phyloP scores from a whole-genome alignment of 2,797 vertebrate genomes.

The Sylvilagus floridanus region DNA sequence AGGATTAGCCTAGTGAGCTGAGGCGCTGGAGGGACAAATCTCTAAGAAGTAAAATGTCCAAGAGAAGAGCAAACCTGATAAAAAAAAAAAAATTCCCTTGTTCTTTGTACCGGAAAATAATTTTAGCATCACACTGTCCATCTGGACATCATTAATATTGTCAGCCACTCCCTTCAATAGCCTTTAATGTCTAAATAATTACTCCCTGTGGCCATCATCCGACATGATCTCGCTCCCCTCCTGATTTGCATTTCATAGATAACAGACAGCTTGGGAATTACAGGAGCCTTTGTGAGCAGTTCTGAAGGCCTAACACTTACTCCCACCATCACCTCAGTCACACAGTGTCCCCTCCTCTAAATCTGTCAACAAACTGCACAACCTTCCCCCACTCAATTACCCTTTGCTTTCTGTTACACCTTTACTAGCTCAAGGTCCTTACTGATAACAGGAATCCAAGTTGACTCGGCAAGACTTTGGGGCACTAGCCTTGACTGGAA shows the following conservation, averaged over 20 bases:
- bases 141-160: slow-evolving; percentile 84
- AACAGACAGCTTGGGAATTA: slow-evolving; percentile 81
- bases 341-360: slow-evolving; percentile 76
- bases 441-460: slow-evolving; percentile 34
- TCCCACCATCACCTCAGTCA: slow-evolving; percentile 51
- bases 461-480: neutral
- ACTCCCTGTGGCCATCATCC: slow-evolving; percentile 78
- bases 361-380: slow-evolving; percentile 76
- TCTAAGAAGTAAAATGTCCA: slow-evolving; percentile 62
- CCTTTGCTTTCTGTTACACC: slow-evolving; percentile 62
- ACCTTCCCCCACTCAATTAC: slow-evolving; percentile 67
- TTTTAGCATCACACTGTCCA: slow-evolving; percentile 77
- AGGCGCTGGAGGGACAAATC: neutral
- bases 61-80: slow-evolving; percentile 57
- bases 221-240: slow-evolving; percentile 80
- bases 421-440: slow-evolving; percentile 3
- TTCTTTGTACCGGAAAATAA: slow-evolving; percentile 83
- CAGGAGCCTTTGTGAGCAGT: slow-evolving; percentile 66
- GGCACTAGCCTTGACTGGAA: neutral
- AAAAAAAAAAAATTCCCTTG: slow-evolving; percentile 45
- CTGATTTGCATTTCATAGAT: slow-evolving; percentile 78
- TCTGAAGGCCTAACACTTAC: slow-evolving; percentile 62
- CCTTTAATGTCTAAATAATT: slow-evolving; percentile 84
- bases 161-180: slow-evolving; percentile 80
- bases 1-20: too few species aligned